Percentiles rank a stretch among this genome's conserved stretches.
Evolutionary conservation across 2,113 vertebrate genomes (phyloP).

Genomic region (Oryzias celebensis): DNA sequence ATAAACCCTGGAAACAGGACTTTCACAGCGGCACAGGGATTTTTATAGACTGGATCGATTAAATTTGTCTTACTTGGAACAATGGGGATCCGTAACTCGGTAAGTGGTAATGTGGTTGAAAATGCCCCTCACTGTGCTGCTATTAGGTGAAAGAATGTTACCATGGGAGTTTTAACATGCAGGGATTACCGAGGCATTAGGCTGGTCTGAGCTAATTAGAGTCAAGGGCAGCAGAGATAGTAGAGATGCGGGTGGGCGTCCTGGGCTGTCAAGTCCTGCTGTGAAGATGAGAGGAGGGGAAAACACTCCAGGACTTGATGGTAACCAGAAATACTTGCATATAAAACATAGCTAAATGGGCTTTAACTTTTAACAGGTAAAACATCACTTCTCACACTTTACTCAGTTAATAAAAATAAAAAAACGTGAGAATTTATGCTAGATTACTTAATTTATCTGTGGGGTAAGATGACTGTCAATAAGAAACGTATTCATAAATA

Average conservation of each 20-base stretch:
- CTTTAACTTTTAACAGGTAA: conserved; percentile 27
- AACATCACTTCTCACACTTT: conserved; percentile 3
- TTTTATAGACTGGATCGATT: conserved; percentile 91
- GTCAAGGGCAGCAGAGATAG: conserved; percentile 52
- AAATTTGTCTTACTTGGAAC: conserved; percentile 95
- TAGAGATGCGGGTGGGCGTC: conserved; percentile 52
- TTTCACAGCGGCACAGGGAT: conserved; percentile 74
- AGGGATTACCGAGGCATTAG: conserved; percentile 64
- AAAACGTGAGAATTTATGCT: too few species aligned
- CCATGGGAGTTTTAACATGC: conserved; percentile 76
- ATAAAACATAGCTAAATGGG: conserved; percentile 16
- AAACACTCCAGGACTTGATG: conserved; percentile 33
- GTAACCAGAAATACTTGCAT: conserved; percentile 39
- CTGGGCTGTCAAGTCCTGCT: conserved; percentile 39
- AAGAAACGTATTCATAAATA: too few species aligned
- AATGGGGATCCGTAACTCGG: conserved; percentile 94
- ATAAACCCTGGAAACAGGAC: conserved; percentile 63
- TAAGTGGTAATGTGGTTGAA: conserved; percentile 94
- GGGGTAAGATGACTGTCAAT: too few species aligned
- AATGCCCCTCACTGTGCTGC: conserved; percentile 86
- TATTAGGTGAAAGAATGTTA: conserved; percentile 83
- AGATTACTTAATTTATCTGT: too few species aligned
- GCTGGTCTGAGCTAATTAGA: conserved; percentile 72
- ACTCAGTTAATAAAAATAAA: not conserved
- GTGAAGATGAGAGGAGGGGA: conserved; percentile 14